Percentiles rank a stretch among this genome's conserved stretches.
Evolutionary conservation across 2,888 invertebrate genomes (phyloP).

Genomic region (Tineola bisselliella): DNA sequence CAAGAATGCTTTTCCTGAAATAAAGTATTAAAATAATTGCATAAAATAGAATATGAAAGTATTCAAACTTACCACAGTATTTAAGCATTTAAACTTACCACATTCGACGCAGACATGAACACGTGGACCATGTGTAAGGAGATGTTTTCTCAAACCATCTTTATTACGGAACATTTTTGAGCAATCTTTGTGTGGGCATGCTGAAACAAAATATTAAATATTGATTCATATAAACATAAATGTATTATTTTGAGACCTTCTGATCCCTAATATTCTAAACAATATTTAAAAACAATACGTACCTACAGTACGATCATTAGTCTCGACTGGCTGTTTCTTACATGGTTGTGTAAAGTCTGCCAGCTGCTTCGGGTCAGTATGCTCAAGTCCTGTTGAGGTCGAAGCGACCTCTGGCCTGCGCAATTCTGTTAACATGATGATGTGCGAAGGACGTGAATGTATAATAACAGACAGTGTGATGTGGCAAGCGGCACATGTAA

Average conservation of each 20-base stretch:
- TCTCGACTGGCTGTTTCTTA: constrained; percentile 72
- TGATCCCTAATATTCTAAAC: too few species aligned
- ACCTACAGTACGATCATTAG: constrained; percentile 72
- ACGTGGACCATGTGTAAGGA: constrained; percentile 96
- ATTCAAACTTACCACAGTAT: too few species aligned
- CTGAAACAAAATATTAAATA: too few species aligned
- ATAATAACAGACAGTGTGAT: not conserved
- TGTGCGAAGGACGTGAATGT: not conserved
- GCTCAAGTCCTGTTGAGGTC: constrained; percentile 75
- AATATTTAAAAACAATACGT: constrained; percentile 17
- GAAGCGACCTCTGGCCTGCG: not conserved
- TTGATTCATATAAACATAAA: too few species aligned
- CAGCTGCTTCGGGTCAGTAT: constrained; percentile 92
- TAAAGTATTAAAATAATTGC: not conserved
- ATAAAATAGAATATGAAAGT: too few species aligned
- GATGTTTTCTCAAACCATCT: constrained; percentile 95
- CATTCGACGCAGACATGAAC: constrained; percentile 98
- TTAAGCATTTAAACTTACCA: constrained; percentile 70
- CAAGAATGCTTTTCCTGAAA: constrained; percentile 86
- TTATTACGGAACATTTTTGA: constrained; percentile 97
- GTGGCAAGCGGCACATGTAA: not conserved
- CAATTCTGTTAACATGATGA: constrained; percentile 2
- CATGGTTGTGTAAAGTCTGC: constrained; percentile 90
- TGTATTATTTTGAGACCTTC: too few species aligned
- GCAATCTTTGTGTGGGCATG: constrained; percentile 96